Conservation (phyloP, 1,140 invertebrate genomes). For the Drosophila subpulchrella region DNA sequence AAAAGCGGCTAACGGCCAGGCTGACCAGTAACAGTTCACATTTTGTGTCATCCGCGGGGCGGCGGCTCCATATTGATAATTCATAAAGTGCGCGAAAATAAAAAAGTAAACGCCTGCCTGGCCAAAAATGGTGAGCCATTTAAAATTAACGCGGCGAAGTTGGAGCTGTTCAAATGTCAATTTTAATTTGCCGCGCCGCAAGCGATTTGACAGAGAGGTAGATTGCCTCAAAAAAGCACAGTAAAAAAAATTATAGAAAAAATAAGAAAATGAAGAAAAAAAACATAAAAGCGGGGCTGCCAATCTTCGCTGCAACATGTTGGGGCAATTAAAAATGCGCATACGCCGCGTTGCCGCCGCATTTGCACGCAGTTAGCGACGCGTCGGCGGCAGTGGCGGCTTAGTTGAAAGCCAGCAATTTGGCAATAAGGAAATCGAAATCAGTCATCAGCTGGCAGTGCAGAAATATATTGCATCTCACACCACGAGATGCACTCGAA, state of each 20-base stretch:
- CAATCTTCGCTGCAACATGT: conserved; percentile 78
- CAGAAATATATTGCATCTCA: conserved; percentile 51
- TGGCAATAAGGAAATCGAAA: conserved; percentile 74
- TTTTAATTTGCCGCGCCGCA: conserved; percentile 72
- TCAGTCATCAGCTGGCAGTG: conserved; percentile 55
- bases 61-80: conserved; percentile 78
- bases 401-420: conserved; percentile 61
- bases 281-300: conserved; percentile 42
- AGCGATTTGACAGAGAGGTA: conserved; percentile 57
- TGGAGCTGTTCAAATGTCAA: conserved; percentile 76
- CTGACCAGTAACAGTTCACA: conserved; percentile 55
- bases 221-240: conserved; percentile 28
- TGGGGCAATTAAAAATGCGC: conserved; percentile 82
- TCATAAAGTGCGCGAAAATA: conserved; percentile 65
- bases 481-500: conserved; percentile 42
- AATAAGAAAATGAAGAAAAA: not conserved
- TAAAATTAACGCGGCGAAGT: conserved; percentile 74
- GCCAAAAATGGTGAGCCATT: conserved; percentile 72
- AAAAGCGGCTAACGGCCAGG: conserved; percentile 15
- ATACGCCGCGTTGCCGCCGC: conserved; percentile 70
- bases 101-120: conserved; percentile 39
- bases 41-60: conserved; percentile 72
- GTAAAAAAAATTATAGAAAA: conserved; percentile 9
- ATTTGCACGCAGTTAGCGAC: conserved; percentile 53
- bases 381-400: conserved; percentile 48